These are phyloP conservation scores for Leuciscus idus DNA, from an alignment of 2,113 vertebrate species.

Conservation along the genomic window DNA sequence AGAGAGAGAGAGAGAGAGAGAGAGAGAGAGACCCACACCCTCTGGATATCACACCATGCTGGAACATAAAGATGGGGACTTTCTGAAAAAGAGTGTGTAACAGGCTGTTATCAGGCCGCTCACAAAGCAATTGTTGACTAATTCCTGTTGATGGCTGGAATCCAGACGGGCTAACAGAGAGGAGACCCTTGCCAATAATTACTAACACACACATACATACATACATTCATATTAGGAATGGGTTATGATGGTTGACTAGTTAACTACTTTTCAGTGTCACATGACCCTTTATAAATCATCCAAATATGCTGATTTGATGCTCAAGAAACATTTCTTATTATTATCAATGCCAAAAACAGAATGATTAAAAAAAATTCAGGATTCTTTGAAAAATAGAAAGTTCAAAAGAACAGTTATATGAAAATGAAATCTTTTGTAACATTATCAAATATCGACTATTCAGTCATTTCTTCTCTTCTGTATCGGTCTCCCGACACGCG, in stretches of 20 bases:
- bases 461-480: too few relatives aligned
- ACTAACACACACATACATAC: constrained; percentile 50
- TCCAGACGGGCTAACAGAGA: constrained; percentile 81
- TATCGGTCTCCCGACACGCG: too few relatives aligned
- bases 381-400: background rate
- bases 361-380: background rate
- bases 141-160: constrained; percentile 89
- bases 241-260: background rate
- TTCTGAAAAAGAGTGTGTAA: constrained; percentile 78
- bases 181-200: constrained; percentile 70
- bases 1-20: constrained; percentile 6
- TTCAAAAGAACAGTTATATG: background rate
- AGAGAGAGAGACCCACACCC: constrained; percentile 70
- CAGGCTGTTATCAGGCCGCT: constrained; percentile 91
- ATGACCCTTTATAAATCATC: background rate
- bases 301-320: background rate
- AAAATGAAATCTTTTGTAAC: background rate
- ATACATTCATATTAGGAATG: background rate
- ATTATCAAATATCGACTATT: background rate
- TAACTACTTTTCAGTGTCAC: background rate
- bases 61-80: constrained; percentile 90
- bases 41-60: constrained; percentile 82
- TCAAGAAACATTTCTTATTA: background rate
- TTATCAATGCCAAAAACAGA: background rate
- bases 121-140: constrained; percentile 92